phyloP scores from a whole-genome alignment of 1,140 invertebrate genomes.

The Heliothis virescens region DNA sequence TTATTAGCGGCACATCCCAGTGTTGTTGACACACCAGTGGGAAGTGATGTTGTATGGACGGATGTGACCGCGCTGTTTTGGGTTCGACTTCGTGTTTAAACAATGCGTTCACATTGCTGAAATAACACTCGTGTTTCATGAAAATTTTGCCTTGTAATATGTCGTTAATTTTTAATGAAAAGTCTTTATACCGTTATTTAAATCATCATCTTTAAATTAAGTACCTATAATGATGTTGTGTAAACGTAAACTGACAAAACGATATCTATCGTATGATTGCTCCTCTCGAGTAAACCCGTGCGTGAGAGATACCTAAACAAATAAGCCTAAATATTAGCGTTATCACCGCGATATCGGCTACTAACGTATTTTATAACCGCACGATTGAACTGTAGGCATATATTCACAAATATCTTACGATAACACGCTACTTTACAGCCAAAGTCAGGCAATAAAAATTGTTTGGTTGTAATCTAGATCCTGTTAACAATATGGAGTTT shows the following conservation, averaged over 20 bases:
- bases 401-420: constrained; percentile 16
- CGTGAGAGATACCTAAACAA: not conserved
- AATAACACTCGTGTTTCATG: not conserved
- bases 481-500: constrained; percentile 13
- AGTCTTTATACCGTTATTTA: no score
- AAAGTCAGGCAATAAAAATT: constrained; percentile 11
- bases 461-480: constrained; percentile 24
- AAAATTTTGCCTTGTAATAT: not conserved
- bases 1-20: not conserved
- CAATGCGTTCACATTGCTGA: not conserved
- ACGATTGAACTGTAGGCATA: not conserved
- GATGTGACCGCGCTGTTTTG: constrained; percentile 27
- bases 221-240: no score
- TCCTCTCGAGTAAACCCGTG: not conserved
- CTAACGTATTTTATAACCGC: not conserved
- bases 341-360: constrained; percentile 21
- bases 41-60: constrained; percentile 5
- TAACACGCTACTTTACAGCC: not conserved
- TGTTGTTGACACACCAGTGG: constrained; percentile 5
- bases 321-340: constrained; percentile 4
- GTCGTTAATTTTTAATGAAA: no score
- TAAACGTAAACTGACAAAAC: not conserved
- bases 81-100: constrained; percentile 10
- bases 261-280: not conserved
- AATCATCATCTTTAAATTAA: no score